Evolutionary conservation across 2,797 vertebrate species (phyloP).

Genomic region (Spea hammondii): DNA sequence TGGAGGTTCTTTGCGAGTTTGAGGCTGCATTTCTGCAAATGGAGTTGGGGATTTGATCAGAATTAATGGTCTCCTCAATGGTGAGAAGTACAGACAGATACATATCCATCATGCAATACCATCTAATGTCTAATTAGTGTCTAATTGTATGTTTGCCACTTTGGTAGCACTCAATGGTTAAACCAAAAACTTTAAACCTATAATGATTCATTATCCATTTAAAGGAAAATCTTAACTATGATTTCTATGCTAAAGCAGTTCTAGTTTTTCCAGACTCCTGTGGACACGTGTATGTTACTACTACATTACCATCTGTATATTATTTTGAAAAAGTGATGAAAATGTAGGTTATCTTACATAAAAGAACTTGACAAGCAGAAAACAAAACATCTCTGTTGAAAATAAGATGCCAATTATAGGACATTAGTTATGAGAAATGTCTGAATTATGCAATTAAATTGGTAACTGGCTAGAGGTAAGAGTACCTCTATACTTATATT

Average conservation of each 20-base stretch:
- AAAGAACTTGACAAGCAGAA: slow-evolving; percentile 56
- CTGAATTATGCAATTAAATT: slow-evolving; percentile 53
- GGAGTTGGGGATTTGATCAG: no score
- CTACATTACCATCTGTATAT: slow-evolving; percentile 26
- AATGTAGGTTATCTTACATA: slow-evolving; percentile 55
- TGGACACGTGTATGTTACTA: slow-evolving; percentile 48
- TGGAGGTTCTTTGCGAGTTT: no score
- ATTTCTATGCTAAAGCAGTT: slow-evolving; percentile 61
- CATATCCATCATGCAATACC: no score
- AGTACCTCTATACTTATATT: slow-evolving; percentile 23
- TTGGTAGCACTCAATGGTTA: no score
- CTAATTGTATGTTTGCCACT: no score
- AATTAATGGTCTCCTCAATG: no score
- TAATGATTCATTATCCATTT: neutral
- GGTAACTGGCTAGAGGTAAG: slow-evolving; percentile 23
- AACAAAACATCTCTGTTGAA: slow-evolving; percentile 54
- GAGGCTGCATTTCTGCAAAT: no score
- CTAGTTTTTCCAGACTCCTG: slow-evolving; percentile 49
- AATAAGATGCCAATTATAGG: slow-evolving; percentile 56
- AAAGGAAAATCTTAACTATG: slow-evolving; percentile 60
- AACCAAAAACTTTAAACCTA: no score
- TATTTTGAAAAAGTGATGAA: slow-evolving; percentile 61
- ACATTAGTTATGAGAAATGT: slow-evolving; percentile 54
- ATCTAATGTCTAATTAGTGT: no score
- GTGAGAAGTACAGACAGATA: no score